Evolutionary conservation across 2,888 invertebrate genomes (phyloP).

Genomic region (Dendrolimus houi): DNA sequence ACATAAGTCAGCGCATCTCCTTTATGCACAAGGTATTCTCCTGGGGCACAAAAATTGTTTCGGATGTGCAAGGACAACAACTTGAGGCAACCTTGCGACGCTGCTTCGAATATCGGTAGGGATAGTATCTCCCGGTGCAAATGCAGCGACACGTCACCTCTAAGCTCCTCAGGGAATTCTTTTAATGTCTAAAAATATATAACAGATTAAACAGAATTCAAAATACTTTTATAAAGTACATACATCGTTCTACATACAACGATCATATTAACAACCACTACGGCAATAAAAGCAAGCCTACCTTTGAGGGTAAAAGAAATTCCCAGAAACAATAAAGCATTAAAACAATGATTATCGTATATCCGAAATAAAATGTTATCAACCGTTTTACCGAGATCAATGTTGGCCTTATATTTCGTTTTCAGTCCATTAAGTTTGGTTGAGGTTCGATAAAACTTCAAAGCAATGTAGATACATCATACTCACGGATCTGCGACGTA

Average conservation of each 20-base stretch:
- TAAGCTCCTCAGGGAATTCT: constrained; percentile 96
- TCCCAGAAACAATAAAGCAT: constrained; percentile 12
- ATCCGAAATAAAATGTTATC: constrained; percentile 18
- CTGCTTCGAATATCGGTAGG: constrained; percentile 95
- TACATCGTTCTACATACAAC: too few species aligned
- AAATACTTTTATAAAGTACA: constrained; percentile 1
- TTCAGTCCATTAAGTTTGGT: constrained; percentile 27
- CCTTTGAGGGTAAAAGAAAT: constrained; percentile 8
- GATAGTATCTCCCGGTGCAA: constrained; percentile 95
- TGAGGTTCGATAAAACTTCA: constrained; percentile 21
- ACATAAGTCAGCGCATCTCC: constrained; percentile 96
- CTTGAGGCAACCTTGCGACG: constrained; percentile 96
- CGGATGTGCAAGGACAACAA: constrained; percentile 93
- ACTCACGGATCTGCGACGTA: constrained; percentile 13
- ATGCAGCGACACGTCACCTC: constrained; percentile 97
- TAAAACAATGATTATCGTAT: constrained; percentile 18
- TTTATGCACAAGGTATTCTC: constrained; percentile 95
- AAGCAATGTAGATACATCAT: constrained; percentile 18
- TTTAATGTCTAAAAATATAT: constrained; percentile 85
- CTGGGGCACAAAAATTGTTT: constrained; percentile 96
- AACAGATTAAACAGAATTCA: constrained; percentile 10
- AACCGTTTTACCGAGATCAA: constrained; percentile 18
- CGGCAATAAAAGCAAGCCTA: not conserved
- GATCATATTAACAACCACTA: not conserved
- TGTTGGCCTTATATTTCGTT: constrained; percentile 27